Conservation (phyloP, 2,113 vertebrate species). For the Daboia siamensis region DNA sequence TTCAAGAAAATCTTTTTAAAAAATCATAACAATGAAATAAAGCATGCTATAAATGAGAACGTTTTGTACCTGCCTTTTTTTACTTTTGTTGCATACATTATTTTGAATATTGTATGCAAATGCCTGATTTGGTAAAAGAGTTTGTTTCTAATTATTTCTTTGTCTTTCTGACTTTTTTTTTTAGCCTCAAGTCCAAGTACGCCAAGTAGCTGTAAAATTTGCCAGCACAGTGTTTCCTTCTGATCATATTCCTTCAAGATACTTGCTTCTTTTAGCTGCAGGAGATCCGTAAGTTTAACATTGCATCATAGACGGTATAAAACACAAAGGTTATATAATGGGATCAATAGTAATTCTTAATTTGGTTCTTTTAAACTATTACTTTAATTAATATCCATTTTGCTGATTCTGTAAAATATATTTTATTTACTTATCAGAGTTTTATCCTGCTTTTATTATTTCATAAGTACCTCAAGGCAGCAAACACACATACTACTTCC, state of each 20-base stretch:
- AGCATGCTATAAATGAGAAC: neutral
- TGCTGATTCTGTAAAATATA: neutral
- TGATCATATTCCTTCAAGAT: constrained; percentile 96
- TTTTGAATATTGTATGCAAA: neutral
- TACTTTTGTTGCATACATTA: neutral
- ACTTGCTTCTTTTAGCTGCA: constrained; percentile 90
- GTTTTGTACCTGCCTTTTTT: neutral
- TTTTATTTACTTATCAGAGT: neutral
- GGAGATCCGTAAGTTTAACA: constrained; percentile 90
- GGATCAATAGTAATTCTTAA: neutral
- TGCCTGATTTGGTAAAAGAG: neutral
- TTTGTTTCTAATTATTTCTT: constrained; percentile 21
- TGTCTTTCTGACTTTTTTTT: constrained; percentile 25
- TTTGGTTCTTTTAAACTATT: neutral
- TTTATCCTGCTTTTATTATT: neutral
- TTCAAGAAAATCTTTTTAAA: neutral
- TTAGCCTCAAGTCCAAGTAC: constrained; percentile 96
- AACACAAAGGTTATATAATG: neutral
- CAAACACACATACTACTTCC: neutral
- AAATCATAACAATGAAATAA: neutral
- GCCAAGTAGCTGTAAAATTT: constrained; percentile 97
- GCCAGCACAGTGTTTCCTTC: constrained; percentile 91
- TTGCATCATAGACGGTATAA: constrained; percentile 12
- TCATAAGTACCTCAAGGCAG: neutral
- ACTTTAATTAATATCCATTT: neutral